A percentile compares a stretch with the other conserved stretches of the same genome.
Evolutionary conservation across 2,888 invertebrate genomes (phyloP).

Genomic region (Melanchra persicariae): DNA sequence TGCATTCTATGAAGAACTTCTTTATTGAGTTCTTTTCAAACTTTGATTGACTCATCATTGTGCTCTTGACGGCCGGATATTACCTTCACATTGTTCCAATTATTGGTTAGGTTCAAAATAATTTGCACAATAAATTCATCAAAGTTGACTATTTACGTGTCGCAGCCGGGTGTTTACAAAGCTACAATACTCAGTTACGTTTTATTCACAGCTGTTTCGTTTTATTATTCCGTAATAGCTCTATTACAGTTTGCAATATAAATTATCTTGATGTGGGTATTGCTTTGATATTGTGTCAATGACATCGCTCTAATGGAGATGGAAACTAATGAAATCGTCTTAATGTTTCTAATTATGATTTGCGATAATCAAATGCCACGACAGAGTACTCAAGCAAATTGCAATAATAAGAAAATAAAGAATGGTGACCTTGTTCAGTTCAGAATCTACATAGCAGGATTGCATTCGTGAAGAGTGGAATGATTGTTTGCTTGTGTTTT

Average conservation of each 20-base stretch:
- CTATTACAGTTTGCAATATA: constrained; percentile 47
- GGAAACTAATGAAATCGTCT: constrained; percentile 27
- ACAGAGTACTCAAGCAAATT: constrained; percentile 36
- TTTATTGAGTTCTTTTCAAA: constrained; percentile 2
- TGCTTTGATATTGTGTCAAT: constrained; percentile 46
- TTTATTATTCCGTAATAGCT: constrained; percentile 36
- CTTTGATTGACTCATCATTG: constrained; percentile 24
- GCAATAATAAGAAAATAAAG: constrained; percentile 10
- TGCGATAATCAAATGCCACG: constrained; percentile 30
- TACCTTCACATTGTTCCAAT: constrained; percentile 18
- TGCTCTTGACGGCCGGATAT: constrained; percentile 23
- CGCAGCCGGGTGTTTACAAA: constrained; percentile 31
- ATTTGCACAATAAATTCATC: constrained; percentile 27
- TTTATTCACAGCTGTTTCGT: constrained; percentile 30
- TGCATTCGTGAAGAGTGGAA: neutral
- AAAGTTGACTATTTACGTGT: constrained; percentile 21
- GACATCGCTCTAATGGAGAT: constrained; percentile 29
- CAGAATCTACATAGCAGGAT: constrained; percentile 14
- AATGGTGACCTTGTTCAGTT: constrained; percentile 18
- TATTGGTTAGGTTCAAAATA: neutral
- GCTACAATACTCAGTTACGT: constrained; percentile 25
- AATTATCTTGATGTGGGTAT: constrained; percentile 53
- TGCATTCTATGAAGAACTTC: constrained; percentile 20
- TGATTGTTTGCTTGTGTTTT: constrained; percentile 5
- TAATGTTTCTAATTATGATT: constrained; percentile 38